These are phyloP conservation scores for Colaptes auratus DNA, from an alignment of 2,113 vertebrate genomes.

Conservation along the genomic window DNA sequence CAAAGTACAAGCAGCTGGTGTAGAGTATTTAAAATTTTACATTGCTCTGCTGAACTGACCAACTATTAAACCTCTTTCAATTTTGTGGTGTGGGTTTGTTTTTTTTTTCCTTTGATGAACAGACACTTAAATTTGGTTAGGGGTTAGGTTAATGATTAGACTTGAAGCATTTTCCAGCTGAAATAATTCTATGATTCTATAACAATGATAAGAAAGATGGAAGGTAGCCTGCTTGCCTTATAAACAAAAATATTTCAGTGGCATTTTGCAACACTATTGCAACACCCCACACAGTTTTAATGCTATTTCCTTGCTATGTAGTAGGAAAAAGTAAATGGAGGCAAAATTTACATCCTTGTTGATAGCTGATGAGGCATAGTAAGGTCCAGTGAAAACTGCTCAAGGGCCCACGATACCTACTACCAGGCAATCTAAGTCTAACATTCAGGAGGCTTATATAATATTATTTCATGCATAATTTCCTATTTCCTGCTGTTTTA, in stretches of 20 bases:
- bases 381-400: conserved; percentile 19
- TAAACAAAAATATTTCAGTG: background rate
- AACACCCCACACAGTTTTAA: background rate
- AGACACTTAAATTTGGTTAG: background rate
- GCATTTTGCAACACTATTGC: background rate
- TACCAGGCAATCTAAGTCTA: background rate
- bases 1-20: background rate
- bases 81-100: background rate
- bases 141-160: too few species aligned
- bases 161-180: too few species aligned
- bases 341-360: background rate
- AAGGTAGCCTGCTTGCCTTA: background rate
- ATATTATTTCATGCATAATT: conserved; percentile 59
- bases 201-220: background rate
- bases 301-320: background rate
- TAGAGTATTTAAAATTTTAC: background rate
- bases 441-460: conserved; percentile 32
- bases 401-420: background rate
- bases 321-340: background rate
- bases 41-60: background rate
- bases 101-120: background rate
- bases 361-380: conserved; percentile 4
- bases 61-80: background rate
- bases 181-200: too few species aligned
- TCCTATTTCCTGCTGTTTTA: conserved; percentile 54